Conservation (phyloP, 2,797 vertebrate species). For the Poeciliopsis turneri region DNA sequence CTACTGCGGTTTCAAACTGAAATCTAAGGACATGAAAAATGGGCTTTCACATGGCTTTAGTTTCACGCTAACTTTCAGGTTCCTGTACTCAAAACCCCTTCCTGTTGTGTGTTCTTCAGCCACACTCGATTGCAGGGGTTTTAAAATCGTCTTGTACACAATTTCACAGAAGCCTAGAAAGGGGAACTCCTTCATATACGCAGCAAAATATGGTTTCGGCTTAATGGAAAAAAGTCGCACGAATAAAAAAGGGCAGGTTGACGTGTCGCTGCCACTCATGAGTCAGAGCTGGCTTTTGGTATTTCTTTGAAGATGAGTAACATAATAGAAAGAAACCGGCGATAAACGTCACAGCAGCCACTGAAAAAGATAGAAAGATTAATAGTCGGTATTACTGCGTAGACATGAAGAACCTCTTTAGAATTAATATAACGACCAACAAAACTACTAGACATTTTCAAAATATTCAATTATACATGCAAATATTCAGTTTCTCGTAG, state of each 20-base stretch:
- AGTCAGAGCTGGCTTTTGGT: not conserved
- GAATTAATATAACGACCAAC: not conserved
- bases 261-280: not conserved
- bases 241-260: not conserved
- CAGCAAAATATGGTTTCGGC: not conserved
- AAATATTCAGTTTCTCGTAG: not conserved
- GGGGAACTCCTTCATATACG: conserved; percentile 1
- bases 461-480: not conserved
- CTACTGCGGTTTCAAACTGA: conserved; percentile 12
- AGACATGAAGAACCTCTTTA: not conserved
- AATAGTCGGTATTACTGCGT: not conserved
- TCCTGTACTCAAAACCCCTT: conserved; percentile 8
- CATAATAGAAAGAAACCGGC: not conserved
- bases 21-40: not conserved
- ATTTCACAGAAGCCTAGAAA: not conserved
- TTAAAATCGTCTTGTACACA: too few relatives aligned
- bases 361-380: not conserved
- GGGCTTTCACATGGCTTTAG: not conserved
- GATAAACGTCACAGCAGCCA: not conserved
- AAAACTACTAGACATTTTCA: not conserved
- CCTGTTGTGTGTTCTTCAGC: not conserved
- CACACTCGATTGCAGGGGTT: not conserved
- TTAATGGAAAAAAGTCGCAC: not conserved
- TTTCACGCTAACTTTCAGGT: not conserved
- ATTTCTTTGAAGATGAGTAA: not conserved